Evolutionary conservation across 2,888 invertebrate species (phyloP).

Genomic region (Aplocera efformata): DNA sequence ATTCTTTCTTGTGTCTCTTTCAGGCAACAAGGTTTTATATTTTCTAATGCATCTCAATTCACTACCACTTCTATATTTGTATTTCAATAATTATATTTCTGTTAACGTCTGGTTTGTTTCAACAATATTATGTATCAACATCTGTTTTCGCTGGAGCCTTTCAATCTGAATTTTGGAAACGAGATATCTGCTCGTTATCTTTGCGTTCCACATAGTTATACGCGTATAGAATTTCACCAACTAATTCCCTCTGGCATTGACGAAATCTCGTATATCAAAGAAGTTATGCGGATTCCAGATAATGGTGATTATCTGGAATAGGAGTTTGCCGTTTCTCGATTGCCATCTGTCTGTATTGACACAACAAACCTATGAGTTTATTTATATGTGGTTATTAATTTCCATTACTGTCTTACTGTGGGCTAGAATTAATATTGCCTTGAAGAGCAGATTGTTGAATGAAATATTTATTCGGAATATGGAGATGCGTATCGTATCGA

Average conservation of each 20-base stretch:
- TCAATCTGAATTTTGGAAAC: constrained; percentile 18
- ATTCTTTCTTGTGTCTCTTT: constrained; percentile 8
- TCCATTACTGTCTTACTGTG: constrained; percentile 8
- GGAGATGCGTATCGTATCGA: neutral
- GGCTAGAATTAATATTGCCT: constrained; percentile 15
- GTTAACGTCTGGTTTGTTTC: constrained; percentile 15
- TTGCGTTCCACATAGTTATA: constrained; percentile 31
- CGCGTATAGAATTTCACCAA: constrained; percentile 37
- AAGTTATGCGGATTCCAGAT: constrained; percentile 22
- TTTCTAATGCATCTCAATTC: too few relatives aligned
- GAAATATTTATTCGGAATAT: neutral
- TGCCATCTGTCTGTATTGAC: constrained; percentile 6
- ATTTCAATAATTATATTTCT: too few relatives aligned
- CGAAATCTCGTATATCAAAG: constrained; percentile 48
- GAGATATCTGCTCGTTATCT: constrained; percentile 18
- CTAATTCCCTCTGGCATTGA: constrained; percentile 38
- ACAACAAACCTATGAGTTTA: constrained; percentile 9
- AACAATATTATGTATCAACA: constrained; percentile 17
- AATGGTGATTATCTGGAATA: constrained; percentile 1
- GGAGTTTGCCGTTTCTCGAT: neutral
- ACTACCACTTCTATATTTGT: too few relatives aligned
- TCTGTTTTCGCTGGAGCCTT: constrained; percentile 21
- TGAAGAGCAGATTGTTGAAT: constrained; percentile 15
- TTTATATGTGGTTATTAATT: constrained; percentile 20
- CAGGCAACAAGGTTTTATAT: too few relatives aligned